Base-by-base conservation (phyloP, 2,888 invertebrate genomes). In the Sinodicranocentrus sp. region DNA sequence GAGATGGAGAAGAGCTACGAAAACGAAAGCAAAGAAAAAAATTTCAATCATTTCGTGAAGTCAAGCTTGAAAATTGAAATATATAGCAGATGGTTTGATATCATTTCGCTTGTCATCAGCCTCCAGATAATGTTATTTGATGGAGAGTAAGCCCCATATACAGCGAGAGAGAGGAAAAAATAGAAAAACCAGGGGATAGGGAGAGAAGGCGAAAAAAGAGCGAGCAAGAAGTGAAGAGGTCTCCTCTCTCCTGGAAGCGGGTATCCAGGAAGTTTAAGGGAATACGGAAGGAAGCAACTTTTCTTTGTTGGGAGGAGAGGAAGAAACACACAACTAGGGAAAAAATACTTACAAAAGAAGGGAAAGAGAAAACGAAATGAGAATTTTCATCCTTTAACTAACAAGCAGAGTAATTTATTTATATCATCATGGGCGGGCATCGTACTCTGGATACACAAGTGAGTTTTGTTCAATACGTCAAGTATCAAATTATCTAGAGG, bases 61-160 rank as follows among this genome's bases (percentile, higher is more conserved):
- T 89, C 85, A 87, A 88, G 89, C 89, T 88, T 88, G 89, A 89
- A 89, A 89, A 89, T 89, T 89, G 89, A 89, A 89, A 89, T 88
- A 88, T 88, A 89, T 88, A 88, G 87, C 89, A 89, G 89, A 89
- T 89, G 89, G 88, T 89, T 89, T 89, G 88, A 89, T 89, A 89
- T 89, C 89, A 89, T 89, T 89, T 89, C 87, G 85, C 87, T 89
- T 88, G 89, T 88, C 88, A 88, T 88, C 89, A 88, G 87, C 89
- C 87, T 87, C 86, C 87, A 88, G 87, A 88, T 88, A 87, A 88
- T 87, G 88, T 88, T 88, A 88, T 88, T 88, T 88, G 88, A 88
- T 88, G 87, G 87, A 88, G 84, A 83, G 71, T 71, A 54, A 65
- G 76, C 57, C 59, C 57, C 44, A 77, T 19, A 63, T 26, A 80